A percentile compares a stretch with the other conserved stretches of the same genome.
These are phyloP conservation scores for Hassar affinis DNA, from an alignment of 2,113 vertebrate species.

Conservation along the genomic window DNA sequence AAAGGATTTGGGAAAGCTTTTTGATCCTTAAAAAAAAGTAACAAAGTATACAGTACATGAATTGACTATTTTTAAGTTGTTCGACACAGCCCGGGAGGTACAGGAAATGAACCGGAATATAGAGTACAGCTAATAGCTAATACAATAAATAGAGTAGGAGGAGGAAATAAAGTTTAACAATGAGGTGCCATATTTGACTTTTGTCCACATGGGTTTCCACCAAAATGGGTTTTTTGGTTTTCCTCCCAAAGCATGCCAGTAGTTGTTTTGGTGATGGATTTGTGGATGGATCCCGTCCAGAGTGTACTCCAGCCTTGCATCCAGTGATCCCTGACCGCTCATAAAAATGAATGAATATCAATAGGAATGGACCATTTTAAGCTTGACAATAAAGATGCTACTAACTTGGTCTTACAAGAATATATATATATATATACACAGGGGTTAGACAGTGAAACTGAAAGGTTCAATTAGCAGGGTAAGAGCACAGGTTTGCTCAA, in stretches of 20 bases:
- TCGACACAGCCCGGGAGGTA: not conserved
- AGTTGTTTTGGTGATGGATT: not conserved
- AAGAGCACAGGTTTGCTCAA: too few relatives aligned
- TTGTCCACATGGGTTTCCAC: not conserved
- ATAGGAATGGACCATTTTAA: not conserved
- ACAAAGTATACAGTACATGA: not conserved
- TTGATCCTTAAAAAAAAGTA: too few relatives aligned
- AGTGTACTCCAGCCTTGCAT: not conserved
- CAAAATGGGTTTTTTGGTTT: not conserved
- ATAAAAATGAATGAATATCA: not conserved
- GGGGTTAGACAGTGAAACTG: too few relatives aligned
- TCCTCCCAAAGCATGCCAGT: not conserved
- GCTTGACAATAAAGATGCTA: not conserved
- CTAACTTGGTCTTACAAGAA: not conserved
- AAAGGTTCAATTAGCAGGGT: too few relatives aligned
- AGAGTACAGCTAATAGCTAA: not conserved
- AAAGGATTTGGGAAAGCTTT: not conserved
- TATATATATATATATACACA: too few relatives aligned
- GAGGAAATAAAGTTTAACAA: not conserved
- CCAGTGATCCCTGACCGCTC: not conserved
- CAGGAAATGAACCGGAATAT: not conserved
- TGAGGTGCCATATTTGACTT: not conserved
- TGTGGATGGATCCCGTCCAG: not conserved
- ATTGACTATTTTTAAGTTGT: not conserved
- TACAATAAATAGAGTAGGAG: not conserved